Percentiles rank a stretch among this genome's conserved stretches.
Evolutionary conservation across 2,113 vertebrate species (phyloP).

Genomic region (Podilymbus podiceps): DNA sequence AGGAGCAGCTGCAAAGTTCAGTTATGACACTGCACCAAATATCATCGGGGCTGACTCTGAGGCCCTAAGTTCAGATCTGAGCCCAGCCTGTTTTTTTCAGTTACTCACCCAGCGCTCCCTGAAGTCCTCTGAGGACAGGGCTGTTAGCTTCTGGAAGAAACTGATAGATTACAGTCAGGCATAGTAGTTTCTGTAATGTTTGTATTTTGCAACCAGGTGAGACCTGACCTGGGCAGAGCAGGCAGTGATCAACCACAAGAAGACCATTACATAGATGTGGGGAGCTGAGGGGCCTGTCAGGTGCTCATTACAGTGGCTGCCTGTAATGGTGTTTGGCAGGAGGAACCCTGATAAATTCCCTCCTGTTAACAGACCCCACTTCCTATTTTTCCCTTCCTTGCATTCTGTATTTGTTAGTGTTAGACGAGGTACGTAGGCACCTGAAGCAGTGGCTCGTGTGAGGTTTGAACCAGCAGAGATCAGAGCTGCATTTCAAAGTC

Average conservation of each 20-base stretch:
- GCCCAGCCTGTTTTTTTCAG: background rate
- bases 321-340: background rate
- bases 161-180: background rate
- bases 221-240: background rate
- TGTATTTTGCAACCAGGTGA: background rate
- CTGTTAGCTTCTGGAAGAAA: background rate
- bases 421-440: background rate
- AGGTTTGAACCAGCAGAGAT: constrained; percentile 8
- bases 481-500: constrained; percentile 20
- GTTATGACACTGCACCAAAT: background rate
- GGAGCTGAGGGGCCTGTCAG: background rate
- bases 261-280: background rate
- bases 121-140: background rate
- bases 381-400: background rate
- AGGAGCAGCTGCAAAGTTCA: background rate
- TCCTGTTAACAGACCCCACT: background rate
- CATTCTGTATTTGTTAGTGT: background rate
- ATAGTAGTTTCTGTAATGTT: background rate
- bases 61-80: background rate
- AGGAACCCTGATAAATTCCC: background rate
- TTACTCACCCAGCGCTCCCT: background rate
- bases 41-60: background rate
- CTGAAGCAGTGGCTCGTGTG: background rate
- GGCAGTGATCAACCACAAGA: background rate
- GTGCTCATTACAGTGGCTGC: background rate